phyloP scores from a whole-genome alignment of 2,797 vertebrate species.

The Lates japonicus region DNA sequence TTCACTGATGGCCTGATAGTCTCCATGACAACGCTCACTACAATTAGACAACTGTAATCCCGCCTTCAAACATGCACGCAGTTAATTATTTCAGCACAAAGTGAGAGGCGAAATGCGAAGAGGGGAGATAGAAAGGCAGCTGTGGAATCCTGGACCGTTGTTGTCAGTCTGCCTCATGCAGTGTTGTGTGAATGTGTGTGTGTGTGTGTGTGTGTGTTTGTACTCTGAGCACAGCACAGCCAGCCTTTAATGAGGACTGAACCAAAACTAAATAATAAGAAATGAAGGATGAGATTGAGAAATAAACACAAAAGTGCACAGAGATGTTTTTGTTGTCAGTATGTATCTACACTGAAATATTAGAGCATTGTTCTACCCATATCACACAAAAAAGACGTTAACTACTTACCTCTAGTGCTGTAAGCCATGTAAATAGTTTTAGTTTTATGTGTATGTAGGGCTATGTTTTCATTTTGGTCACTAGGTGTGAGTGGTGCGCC shows the following conservation, averaged over 20 bases:
- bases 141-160: constrained; percentile 83
- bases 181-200: constrained; percentile 13
- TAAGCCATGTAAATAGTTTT: constrained; percentile 1
- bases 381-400: constrained; percentile 18
- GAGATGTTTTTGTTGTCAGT: constrained; percentile 20
- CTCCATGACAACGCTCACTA: constrained; percentile 94
- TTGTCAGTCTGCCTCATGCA: constrained; percentile 67
- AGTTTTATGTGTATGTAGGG: background rate
- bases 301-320: constrained; percentile 55
- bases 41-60: constrained; percentile 97
- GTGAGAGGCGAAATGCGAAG: constrained; percentile 82
- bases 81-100: constrained; percentile 93
- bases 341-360: constrained; percentile 2
- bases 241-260: constrained; percentile 64
- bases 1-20: constrained; percentile 94
- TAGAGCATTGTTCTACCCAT: constrained; percentile 11
- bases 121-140: constrained; percentile 85
- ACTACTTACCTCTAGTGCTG: background rate
- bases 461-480: no score
- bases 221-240: constrained; percentile 32
- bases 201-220: constrained; percentile 29
- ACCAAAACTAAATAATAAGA: constrained; percentile 56
- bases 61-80: constrained; percentile 90
- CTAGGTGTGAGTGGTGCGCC: no score
- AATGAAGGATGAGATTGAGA: constrained; percentile 53